These are phyloP conservation scores for Pteropus alecto DNA, from an alignment of 2,113 vertebrate species.

Conservation along the genomic window DNA sequence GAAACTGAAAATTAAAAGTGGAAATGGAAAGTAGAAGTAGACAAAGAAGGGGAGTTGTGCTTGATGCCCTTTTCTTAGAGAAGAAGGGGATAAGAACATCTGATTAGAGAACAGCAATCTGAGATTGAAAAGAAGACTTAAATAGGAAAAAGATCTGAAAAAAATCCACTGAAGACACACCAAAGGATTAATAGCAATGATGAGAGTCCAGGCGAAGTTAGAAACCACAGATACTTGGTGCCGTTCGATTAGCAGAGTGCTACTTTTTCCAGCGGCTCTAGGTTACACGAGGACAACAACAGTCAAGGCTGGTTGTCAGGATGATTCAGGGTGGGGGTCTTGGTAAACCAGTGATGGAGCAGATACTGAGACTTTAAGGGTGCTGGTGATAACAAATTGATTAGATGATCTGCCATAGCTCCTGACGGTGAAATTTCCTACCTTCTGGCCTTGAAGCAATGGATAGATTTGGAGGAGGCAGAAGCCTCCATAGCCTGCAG, in stretches of 20 bases:
- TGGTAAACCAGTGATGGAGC: neutral
- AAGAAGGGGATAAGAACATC: neutral
- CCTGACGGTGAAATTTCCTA: neutral
- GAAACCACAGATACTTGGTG: neutral
- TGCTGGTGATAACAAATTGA: neutral
- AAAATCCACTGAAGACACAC: neutral
- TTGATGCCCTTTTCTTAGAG: neutral
- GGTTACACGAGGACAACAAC: no score
- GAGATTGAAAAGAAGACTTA: neutral
- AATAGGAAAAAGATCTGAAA: neutral
- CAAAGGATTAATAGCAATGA: neutral
- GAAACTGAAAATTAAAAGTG: neutral
- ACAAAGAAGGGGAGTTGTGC: neutral
- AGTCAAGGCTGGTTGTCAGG: neutral
- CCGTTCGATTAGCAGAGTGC: rapidly evolving
- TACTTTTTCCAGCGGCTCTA: neutral
- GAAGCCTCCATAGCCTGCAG: neutral
- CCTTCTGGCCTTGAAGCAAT: neutral
- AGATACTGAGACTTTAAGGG: neutral
- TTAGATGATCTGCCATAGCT: neutral
- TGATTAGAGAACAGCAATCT: neutral
- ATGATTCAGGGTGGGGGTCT: neutral
- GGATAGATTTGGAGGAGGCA: neutral
- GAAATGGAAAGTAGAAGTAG: neutral
- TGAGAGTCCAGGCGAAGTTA: neutral